A percentile compares a stretch with the other conserved stretches of the same genome.
Conservation (phyloP, 2,113 vertebrate species). For the Phaetusa simplex region DNA sequence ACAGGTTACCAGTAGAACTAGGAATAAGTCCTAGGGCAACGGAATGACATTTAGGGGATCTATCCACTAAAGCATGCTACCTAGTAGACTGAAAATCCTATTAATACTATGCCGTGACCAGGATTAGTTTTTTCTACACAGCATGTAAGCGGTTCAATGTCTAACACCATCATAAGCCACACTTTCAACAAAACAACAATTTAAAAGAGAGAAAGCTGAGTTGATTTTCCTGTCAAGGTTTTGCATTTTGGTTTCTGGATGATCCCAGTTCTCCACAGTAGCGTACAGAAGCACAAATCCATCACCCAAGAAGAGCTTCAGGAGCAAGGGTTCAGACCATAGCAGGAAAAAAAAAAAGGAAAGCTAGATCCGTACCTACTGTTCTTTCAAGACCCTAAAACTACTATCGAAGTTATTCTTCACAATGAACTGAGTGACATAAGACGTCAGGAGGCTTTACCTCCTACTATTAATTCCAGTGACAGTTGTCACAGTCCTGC, state of each 20-base stretch:
- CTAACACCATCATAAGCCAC: background rate
- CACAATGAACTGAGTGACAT: background rate
- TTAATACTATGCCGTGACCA: background rate
- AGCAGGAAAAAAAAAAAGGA: background rate
- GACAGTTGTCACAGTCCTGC: background rate
- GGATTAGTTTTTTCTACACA: background rate
- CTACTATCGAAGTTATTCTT: background rate
- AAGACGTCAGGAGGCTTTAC: background rate
- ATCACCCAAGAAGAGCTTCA: background rate
- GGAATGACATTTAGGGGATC: background rate
- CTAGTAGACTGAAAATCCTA: background rate
- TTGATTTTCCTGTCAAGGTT: background rate
- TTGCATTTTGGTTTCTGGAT: background rate
- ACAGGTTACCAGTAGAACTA: background rate
- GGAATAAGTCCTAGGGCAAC: background rate
- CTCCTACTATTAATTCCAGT: background rate
- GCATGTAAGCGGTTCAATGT: background rate
- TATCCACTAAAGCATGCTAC: background rate
- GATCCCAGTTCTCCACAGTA: background rate
- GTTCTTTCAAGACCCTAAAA: background rate
- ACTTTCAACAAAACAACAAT: background rate
- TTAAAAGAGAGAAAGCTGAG: background rate
- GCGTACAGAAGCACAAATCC: background rate
- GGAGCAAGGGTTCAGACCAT: background rate
- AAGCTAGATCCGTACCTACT: background rate